A percentile compares a stretch with the other conserved stretches of the same genome.
Conservation (phyloP, 64 coral and sea anemone species). For the Acropora tenuis region DNA sequence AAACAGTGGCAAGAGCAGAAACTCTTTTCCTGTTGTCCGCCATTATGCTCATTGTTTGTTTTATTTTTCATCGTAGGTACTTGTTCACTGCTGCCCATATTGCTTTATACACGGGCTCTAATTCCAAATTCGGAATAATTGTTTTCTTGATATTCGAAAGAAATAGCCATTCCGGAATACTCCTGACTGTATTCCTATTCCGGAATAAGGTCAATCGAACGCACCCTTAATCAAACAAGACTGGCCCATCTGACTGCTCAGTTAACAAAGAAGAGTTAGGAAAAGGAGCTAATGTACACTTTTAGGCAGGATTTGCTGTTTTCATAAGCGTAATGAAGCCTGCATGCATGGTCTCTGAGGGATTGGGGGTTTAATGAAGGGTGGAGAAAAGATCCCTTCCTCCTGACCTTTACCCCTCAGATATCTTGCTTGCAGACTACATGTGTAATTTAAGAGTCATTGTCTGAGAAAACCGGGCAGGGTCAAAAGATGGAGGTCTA, state of each 20-base stretch:
- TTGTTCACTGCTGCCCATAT: not conserved
- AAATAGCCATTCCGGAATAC: too few relatives aligned
- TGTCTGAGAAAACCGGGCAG: too few relatives aligned
- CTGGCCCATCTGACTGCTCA: not conserved
- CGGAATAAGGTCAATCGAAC: not conserved
- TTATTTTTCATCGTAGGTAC: too few relatives aligned
- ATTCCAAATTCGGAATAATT: not conserved
- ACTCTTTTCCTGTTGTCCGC: not conserved
- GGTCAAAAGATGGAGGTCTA: too few relatives aligned
- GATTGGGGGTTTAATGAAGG: not conserved
- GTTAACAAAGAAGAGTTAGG: not conserved
- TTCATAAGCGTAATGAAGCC: not conserved
- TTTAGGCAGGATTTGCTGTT: not conserved
- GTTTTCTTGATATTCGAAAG: not conserved
- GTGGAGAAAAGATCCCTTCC: not conserved
- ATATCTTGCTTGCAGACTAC: not conserved
- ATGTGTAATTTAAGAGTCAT: not conserved
- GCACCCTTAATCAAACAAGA: not conserved
- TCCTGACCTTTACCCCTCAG: not conserved
- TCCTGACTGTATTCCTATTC: not conserved
- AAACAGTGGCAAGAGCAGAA: not conserved
- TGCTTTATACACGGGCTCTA: not conserved
- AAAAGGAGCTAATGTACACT: not conserved
- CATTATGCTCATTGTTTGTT: not conserved
- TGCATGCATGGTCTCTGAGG: slow-evolving; percentile 16